Evolutionary conservation across 2,888 invertebrate species (phyloP).

Genomic region (Torymus aiolomorphi): DNA sequence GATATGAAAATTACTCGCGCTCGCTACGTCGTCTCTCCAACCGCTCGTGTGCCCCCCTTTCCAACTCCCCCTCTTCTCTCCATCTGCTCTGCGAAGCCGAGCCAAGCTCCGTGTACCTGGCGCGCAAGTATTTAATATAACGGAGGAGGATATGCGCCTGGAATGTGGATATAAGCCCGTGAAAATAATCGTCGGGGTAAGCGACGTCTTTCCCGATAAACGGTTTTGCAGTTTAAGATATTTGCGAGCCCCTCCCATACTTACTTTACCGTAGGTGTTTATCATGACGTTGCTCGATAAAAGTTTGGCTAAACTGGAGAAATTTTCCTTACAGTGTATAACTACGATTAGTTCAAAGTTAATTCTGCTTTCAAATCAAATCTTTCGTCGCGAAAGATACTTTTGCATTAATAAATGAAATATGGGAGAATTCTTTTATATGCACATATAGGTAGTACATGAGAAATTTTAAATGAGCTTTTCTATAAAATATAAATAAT

Average conservation of each 20-base stretch:
- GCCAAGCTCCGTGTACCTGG: constrained; percentile 40
- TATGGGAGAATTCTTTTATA: too few species aligned
- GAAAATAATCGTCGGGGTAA: constrained; percentile 58
- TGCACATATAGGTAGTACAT: too few species aligned
- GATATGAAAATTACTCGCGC: constrained; percentile 56
- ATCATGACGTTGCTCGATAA: constrained; percentile 24
- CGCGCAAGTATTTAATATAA: constrained; percentile 61
- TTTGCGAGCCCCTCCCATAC: constrained; percentile 36
- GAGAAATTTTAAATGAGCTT: too few species aligned
- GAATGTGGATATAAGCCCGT: constrained; percentile 57
- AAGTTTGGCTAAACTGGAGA: constrained; percentile 12
- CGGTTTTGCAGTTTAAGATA: constrained; percentile 58
- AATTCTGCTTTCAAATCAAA: too few species aligned
- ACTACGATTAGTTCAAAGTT: too few species aligned
- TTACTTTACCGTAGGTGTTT: constrained; percentile 39
- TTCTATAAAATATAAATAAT: too few species aligned
- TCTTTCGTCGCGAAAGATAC: too few species aligned
- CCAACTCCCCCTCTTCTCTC: background rate
- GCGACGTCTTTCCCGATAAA: constrained; percentile 58
- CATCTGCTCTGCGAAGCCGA: background rate
- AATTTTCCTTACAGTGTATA: constrained; percentile 11
- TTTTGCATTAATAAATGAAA: too few species aligned
- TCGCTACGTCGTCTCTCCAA: constrained; percentile 26
- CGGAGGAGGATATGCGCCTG: constrained; percentile 51
- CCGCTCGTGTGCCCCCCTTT: background rate